Evolutionary conservation across 2,113 vertebrate species (phyloP), one percentile per base, ranked within the genome.

Genomic region (Ammodytes dubius): DNA sequence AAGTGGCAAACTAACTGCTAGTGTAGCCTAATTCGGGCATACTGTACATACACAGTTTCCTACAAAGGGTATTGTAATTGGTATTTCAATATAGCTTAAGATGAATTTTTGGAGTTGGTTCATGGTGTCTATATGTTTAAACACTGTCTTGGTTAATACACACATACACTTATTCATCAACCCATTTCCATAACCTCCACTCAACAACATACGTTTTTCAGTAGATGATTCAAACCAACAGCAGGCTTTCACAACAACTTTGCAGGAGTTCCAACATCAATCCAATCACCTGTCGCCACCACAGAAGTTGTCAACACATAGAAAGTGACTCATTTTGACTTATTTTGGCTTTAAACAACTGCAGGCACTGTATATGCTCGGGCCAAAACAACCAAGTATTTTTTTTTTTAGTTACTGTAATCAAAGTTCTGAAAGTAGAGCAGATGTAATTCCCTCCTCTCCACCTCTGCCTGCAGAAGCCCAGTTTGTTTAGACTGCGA

Each of bases 391-490:
- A 47, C 3, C 15, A 40, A 17, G 40, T 14, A 40, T 75, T 57
- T 54, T 17, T 37, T 69, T 27, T 14, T 63, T 76, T 43, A 50
- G 14, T 63, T 61, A 14, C 6, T 70, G 12, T 37, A 49, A 17
- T 17, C 5, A 54, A 49, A 72, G 1, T 6, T 3, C 49, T 75
- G 47, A 85, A 87, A 91, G 54, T 73, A 52, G 74, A 83, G 65
- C 82, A 77, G 43, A 54, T 58, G 72, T 43, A 81, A 57, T 45
- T 71, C 6, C 6, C 53, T 73, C 54, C 19, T 39, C 40, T 63
- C 57, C n/a, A 19, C 58, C 59, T 57, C 46, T 6, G 63, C 3
- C 65, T 45, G 12, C 60, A 14, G n/a, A 54, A 37, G 27, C 47
- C 2, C 64, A 50, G 13, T 47, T 42, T 54, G 71, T 70, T 81